A percentile compares a stretch with the other conserved stretches of the same genome.
Evolutionary conservation across 2,113 vertebrate species (phyloP).

Genomic region (Nicator chloris): DNA sequence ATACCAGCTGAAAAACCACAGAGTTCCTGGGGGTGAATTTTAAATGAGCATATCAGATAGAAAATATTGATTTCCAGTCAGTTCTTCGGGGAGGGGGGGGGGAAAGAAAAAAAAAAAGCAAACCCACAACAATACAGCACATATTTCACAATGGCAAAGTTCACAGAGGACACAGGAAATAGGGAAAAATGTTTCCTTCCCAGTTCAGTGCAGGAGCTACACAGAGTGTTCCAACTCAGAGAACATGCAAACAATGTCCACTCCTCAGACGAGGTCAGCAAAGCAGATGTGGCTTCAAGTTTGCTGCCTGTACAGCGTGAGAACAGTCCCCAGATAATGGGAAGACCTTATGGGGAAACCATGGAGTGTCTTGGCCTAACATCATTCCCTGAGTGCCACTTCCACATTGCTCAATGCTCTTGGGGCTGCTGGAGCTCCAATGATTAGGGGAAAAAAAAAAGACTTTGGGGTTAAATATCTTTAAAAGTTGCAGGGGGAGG

Average conservation of each 20-base stretch:
- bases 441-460: neutral
- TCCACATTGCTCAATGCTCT: slow-evolving; percentile 32
- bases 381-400: neutral
- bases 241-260: slow-evolving; percentile 3
- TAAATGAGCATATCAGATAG: neutral
- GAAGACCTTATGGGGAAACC: slow-evolving; percentile 41
- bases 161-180: slow-evolving; percentile 44
- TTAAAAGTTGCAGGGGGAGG: neutral
- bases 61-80: neutral
- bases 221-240: neutral
- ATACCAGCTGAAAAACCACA: neutral
- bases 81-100: neutral
- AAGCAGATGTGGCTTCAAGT: slow-evolving; percentile 46
- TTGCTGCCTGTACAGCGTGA: neutral
- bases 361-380: neutral
- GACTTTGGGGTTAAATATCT: neutral
- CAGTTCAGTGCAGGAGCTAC: neutral
- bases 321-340: slow-evolving; percentile 49
- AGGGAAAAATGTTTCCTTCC: slow-evolving; percentile 29
- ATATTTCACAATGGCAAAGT: neutral
- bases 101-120: neutral
- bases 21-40: neutral
- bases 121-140: neutral
- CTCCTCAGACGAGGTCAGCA: slow-evolving; percentile 14
- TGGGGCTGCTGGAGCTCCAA: neutral